Conservation (phyloP, 2,888 invertebrate species). For the Tipula lateralis region DNA sequence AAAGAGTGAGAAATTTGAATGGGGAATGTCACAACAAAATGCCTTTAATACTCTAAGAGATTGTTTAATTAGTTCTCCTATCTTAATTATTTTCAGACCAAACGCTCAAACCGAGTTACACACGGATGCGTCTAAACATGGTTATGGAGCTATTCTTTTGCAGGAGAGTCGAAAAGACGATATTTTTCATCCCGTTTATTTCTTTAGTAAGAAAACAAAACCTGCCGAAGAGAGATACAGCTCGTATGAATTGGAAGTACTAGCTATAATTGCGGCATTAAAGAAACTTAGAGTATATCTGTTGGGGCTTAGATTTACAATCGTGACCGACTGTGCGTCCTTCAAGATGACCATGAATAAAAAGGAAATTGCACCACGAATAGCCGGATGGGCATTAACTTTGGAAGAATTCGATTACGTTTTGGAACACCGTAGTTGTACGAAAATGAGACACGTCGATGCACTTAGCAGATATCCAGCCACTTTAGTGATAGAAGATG, state of each 20-base stretch:
- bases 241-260: background rate
- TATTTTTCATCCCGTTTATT: background rate
- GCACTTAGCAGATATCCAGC: background rate
- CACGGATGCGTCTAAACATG: background rate
- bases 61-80: background rate
- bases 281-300: background rate
- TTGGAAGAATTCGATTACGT: background rate
- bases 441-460: background rate
- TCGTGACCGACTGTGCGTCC: background rate
- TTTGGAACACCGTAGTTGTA: background rate
- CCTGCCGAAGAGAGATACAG: background rate
- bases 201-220: background rate
- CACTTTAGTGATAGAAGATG: background rate
- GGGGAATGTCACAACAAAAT: too few species aligned
- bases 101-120: background rate
- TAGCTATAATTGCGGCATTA: background rate
- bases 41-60: too few species aligned
- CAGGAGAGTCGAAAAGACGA: background rate
- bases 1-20: too few species aligned
- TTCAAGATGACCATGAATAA: background rate
- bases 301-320: background rate
- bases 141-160: background rate
- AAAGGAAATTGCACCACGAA: background rate
- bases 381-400: background rate
- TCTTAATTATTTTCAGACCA: background rate